Evolutionary conservation across 2,888 invertebrate species (phyloP).

Genomic region (Pyrrhosoma nymphula): DNA sequence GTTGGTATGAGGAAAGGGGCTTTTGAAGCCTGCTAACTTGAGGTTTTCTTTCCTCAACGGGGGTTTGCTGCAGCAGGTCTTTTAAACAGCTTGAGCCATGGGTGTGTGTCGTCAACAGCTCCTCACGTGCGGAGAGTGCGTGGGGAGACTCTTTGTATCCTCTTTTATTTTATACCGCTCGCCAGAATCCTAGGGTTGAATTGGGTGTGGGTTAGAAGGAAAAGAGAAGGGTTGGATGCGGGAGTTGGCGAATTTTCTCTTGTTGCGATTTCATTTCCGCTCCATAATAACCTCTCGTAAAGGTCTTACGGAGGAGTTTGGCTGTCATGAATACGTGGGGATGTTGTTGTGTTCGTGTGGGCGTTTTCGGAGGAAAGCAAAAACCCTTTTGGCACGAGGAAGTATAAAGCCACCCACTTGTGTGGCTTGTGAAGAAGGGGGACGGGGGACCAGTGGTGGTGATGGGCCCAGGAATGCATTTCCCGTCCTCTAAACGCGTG

Average conservation of each 20-base stretch:
- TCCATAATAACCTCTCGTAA: not conserved
- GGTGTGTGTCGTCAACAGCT: not conserved
- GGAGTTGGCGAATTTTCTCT: not conserved
- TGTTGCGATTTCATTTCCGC: not conserved
- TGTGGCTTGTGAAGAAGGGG: not conserved
- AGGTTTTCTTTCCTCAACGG: too few relatives aligned
- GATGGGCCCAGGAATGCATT: slow-evolving; percentile 25
- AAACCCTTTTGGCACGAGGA: not conserved
- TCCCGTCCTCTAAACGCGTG: not conserved
- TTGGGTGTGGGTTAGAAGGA: too few relatives aligned
- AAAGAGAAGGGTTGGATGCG: not conserved
- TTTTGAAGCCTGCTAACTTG: too few relatives aligned
- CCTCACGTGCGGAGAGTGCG: not conserved
- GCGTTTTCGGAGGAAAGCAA: not conserved
- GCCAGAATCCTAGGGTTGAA: too few relatives aligned
- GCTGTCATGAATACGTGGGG: not conserved
- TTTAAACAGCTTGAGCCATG: not conserved
- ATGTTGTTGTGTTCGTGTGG: not conserved
- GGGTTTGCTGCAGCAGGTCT: not conserved
- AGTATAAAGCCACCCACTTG: not conserved
- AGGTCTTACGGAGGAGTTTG: not conserved
- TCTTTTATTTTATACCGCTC: not conserved
- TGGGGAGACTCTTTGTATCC: not conserved
- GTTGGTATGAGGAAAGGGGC: too few relatives aligned
- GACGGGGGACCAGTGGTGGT: not conserved